Conservation (phyloP, 2,113 vertebrate species). For the Alethe diademata region DNA sequence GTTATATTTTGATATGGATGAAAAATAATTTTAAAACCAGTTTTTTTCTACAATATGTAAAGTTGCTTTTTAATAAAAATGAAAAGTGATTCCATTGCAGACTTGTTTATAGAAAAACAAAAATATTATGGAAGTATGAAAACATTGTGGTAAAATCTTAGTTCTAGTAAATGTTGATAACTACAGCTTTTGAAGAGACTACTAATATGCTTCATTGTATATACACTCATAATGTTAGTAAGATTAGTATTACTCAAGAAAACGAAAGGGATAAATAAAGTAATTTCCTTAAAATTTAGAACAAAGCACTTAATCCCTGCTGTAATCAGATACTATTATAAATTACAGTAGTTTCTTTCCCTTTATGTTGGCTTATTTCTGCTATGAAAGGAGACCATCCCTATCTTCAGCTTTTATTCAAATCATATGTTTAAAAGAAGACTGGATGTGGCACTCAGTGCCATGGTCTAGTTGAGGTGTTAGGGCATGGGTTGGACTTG, state of each 20-base stretch:
- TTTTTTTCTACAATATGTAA: background rate
- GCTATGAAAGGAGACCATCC: background rate
- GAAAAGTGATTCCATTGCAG: background rate
- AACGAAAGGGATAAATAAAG: background rate
- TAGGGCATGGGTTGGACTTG: too few species aligned
- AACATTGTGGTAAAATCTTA: background rate
- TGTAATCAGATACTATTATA: background rate
- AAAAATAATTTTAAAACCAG: background rate
- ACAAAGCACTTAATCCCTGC: background rate
- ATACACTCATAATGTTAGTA: background rate
- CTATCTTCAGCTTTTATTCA: background rate
- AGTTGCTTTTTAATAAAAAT: background rate
- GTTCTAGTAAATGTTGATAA: background rate
- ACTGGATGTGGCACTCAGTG: too few species aligned
- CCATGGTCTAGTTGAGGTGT: too few species aligned
- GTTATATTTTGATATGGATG: background rate
- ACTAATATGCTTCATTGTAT: background rate
- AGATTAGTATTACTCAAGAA: background rate
- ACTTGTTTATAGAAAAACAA: background rate
- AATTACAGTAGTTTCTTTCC: background rate
- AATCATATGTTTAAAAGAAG: background rate
- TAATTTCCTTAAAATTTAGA: background rate
- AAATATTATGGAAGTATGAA: background rate
- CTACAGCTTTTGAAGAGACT: background rate
- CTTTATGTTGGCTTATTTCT: background rate